phyloP scores from a whole-genome alignment of 2,888 invertebrate species.

The Pammene fasciana region DNA sequence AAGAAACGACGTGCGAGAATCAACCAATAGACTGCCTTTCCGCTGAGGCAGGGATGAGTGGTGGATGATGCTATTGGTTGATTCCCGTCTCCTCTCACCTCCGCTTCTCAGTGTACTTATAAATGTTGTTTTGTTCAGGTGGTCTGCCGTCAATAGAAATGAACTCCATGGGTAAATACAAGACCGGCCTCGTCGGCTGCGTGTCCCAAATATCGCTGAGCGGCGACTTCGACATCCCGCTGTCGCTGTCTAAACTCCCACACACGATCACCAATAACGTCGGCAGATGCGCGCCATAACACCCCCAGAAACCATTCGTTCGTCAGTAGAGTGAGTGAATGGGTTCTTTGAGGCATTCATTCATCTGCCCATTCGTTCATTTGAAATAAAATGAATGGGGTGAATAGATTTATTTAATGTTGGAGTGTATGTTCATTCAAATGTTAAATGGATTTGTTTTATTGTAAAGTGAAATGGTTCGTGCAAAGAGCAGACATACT shows the following conservation, averaged over 20 bases:
- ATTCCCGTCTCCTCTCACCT: too few species aligned
- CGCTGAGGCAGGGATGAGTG: too few species aligned
- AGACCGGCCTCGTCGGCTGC: slow-evolving; percentile 90
- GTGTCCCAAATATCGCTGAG: slow-evolving; percentile 92
- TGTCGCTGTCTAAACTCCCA: slow-evolving; percentile 86
- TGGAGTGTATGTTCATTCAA: slow-evolving; percentile 24
- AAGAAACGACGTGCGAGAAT: too few species aligned
- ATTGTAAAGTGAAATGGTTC: slow-evolving; percentile 43
- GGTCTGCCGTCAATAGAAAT: slow-evolving; percentile 90
- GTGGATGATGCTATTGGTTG: too few species aligned
- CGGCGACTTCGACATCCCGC: slow-evolving; percentile 89
- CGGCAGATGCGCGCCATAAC: slow-evolving; percentile 74
- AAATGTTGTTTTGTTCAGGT: slow-evolving; percentile 78
- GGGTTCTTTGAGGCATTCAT: slow-evolving; percentile 45
- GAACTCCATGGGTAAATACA: slow-evolving; percentile 88
- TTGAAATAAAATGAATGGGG: slow-evolving; percentile 9
- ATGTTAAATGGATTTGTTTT: slow-evolving; percentile 40
- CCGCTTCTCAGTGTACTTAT: too few species aligned
- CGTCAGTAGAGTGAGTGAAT: slow-evolving; percentile 40
- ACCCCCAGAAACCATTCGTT: slow-evolving; percentile 29
- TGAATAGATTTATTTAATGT: slow-evolving; percentile 14
- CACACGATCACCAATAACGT: slow-evolving; percentile 84
- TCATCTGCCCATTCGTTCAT: slow-evolving; percentile 3
- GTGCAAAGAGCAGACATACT: background rate
- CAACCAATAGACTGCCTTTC: too few species aligned